These are phyloP conservation scores for Passerculus sandwichensis DNA, from an alignment of 2,797 vertebrate genomes.

Conservation along the genomic window DNA sequence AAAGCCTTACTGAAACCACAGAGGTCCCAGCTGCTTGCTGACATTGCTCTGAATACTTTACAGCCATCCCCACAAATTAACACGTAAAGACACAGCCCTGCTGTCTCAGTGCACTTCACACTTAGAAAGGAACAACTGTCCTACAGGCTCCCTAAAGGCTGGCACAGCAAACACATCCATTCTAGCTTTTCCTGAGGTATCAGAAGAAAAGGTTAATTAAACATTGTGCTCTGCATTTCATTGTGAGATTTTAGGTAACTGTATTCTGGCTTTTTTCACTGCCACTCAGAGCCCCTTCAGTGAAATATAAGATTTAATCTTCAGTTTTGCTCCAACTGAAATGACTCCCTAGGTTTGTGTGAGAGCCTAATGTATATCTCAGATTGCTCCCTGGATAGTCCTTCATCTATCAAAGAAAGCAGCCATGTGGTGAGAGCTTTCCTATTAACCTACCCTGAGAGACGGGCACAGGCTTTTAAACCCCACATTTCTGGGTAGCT, in stretches of 20 bases:
- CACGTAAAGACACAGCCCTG: background rate
- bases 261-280: conserved; percentile 67
- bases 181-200: conserved; percentile 41
- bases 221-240: background rate
- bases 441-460: background rate
- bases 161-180: background rate
- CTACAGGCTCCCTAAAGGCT: conserved; percentile 16
- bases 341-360: conserved; percentile 39
- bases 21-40: background rate
- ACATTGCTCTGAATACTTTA: background rate
- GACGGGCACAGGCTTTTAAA: background rate
- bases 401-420: conserved; percentile 43
- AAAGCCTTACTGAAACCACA: background rate
- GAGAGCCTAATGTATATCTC: conserved; percentile 48
- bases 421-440: conserved; percentile 35
- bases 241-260: conserved; percentile 24
- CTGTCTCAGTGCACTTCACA: conserved; percentile 31
- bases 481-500: background rate
- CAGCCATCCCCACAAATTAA: background rate
- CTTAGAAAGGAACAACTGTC: conserved; percentile 18
- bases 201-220: conserved; percentile 67
- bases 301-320: conserved; percentile 59
- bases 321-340: conserved; percentile 34
- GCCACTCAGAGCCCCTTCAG: conserved; percentile 29
- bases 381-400: conserved; percentile 43